Evolutionary conservation across 1,140 invertebrate species (phyloP).

Genomic region (Conus betulinus): DNA sequence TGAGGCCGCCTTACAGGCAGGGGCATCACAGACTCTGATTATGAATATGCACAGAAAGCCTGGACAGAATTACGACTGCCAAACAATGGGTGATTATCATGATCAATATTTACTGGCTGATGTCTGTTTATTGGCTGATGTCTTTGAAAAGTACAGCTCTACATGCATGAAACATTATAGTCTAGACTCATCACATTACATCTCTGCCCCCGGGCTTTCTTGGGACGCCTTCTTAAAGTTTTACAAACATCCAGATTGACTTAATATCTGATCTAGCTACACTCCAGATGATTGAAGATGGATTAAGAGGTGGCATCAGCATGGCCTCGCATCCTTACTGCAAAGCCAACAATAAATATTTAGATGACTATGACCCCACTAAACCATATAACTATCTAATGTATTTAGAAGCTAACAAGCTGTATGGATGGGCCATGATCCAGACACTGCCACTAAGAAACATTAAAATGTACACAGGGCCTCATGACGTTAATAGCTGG

Average conservation of each 20-base stretch:
- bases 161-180: no score
- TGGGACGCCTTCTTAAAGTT: no score
- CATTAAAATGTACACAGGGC: constrained; percentile 60
- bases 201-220: no score
- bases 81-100: constrained; percentile 72
- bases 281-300: no score
- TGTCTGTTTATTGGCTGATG: no score
- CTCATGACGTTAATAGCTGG: no score
- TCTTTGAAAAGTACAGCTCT: no score
- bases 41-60: constrained; percentile 56
- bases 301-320: no score
- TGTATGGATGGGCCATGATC: constrained; percentile 61
- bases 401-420: neutral
- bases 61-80: constrained; percentile 64
- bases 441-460: constrained; percentile 39
- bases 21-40: constrained; percentile 49
- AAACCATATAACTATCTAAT: no score
- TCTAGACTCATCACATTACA: no score
- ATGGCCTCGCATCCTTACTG: constrained; percentile 43
- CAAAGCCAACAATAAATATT: constrained; percentile 46
- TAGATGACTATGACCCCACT: constrained; percentile 48
- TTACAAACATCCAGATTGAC: no score
- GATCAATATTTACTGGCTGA: constrained; percentile 70
- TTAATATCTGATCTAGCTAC: no score
- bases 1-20: constrained; percentile 48